phyloP scores from a whole-genome alignment of 2,113 vertebrate genomes.

The Ophthalmolycus amberensis region DNA sequence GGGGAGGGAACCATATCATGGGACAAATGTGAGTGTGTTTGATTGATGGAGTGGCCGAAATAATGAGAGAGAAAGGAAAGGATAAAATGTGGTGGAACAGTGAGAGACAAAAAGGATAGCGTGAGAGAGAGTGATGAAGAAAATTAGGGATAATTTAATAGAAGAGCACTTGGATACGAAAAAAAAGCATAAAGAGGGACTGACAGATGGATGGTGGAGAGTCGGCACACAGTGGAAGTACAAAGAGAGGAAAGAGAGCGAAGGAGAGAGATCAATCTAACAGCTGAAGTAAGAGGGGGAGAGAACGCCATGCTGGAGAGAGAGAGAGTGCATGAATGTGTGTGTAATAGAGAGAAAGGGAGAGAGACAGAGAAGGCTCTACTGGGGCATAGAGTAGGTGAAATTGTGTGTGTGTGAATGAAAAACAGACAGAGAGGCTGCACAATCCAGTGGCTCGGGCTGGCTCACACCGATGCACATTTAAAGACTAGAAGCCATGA shows the following conservation, averaged over 20 bases:
- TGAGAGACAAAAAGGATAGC: conserved; percentile 20
- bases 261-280: conserved; percentile 57
- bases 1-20: conserved; percentile 26
- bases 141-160: conserved; percentile 62
- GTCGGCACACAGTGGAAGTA: conserved; percentile 49
- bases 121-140: conserved; percentile 47
- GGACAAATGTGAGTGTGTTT: conserved; percentile 25
- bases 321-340: conserved; percentile 23
- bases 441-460: conserved; percentile 52
- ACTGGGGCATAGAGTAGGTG: conserved; percentile 67
- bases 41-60: conserved; percentile 59
- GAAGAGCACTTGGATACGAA: conserved; percentile 53
- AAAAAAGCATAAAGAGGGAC: conserved; percentile 20
- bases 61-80: conserved; percentile 47
- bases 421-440: conserved; percentile 63
- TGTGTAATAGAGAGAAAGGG: conserved; percentile 25
- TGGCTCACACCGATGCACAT: conserved; percentile 57
- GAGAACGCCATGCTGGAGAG: neutral
- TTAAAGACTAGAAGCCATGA: conserved; percentile 52
- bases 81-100: conserved; percentile 4
- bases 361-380: conserved; percentile 31
- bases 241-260: conserved; percentile 53
- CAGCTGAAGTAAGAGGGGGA: conserved; percentile 47
- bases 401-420: conserved; percentile 60
- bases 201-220: conserved; percentile 47